Percentiles rank a stretch among this genome's conserved stretches.
phyloP scores from a whole-genome alignment of 2,797 vertebrate species.

The Intellagama lesueurii region DNA sequence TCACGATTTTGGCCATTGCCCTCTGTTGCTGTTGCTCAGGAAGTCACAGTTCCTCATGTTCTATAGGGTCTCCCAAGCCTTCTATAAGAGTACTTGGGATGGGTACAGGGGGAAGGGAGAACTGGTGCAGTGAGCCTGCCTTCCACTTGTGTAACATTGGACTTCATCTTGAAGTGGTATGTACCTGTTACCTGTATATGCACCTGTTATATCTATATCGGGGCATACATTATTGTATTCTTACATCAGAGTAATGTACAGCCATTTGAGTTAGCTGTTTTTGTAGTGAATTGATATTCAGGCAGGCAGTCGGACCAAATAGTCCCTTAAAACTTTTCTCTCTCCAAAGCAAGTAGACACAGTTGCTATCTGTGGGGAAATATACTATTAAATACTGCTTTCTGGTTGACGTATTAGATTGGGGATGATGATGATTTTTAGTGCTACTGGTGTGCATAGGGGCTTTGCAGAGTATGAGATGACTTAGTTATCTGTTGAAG shows the following conservation, averaged over 20 bases:
- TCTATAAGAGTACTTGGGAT: background rate
- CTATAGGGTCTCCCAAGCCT: background rate
- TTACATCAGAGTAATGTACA: conserved; percentile 23
- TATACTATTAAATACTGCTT: too few relatives aligned
- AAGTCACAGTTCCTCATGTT: background rate
- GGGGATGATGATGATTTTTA: background rate
- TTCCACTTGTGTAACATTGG: background rate
- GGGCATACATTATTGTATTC: background rate
- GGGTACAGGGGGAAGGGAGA: background rate
- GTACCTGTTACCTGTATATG: background rate
- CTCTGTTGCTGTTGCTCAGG: background rate
- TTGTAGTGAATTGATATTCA: background rate
- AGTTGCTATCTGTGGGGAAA: background rate
- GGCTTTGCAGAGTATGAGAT: background rate
- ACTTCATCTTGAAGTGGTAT: background rate
- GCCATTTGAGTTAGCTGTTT: background rate
- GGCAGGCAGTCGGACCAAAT: conserved; percentile 23
- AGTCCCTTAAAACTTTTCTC: conserved; percentile 21
- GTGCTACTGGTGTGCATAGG: too few relatives aligned
- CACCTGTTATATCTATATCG: background rate
- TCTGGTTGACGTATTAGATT: background rate
- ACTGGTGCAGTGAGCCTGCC: background rate
- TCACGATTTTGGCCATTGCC: background rate
- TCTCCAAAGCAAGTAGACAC: background rate
- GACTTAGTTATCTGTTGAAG: background rate